Evolutionary conservation across 2,113 vertebrate genomes (phyloP).

Genomic region (Phalacrocorax pelagicus): DNA sequence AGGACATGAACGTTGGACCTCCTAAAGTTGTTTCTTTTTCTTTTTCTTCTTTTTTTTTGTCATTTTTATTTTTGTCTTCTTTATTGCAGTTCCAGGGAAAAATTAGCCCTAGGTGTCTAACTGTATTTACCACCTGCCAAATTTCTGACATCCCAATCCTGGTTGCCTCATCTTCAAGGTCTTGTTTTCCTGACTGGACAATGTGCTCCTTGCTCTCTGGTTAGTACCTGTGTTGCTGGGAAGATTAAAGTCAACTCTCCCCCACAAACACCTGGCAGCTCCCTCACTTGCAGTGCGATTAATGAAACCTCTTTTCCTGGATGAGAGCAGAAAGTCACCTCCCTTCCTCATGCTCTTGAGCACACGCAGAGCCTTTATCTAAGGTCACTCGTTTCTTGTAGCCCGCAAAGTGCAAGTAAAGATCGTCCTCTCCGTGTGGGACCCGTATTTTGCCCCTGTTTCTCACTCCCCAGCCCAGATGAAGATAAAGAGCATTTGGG

Average conservation of each 20-base stretch:
- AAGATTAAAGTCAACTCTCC: background rate
- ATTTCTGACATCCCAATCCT: background rate
- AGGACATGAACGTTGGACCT: fast-evolving
- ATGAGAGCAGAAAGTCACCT: background rate
- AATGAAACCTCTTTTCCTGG: background rate
- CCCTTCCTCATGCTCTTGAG: background rate
- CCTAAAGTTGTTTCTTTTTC: background rate
- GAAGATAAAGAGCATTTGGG: background rate
- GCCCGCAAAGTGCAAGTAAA: background rate
- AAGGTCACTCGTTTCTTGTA: background rate
- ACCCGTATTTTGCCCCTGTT: background rate
- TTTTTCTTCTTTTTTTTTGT: background rate
- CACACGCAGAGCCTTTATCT: background rate
- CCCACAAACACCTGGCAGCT: background rate
- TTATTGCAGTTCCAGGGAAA: background rate
- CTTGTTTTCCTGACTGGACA: background rate
- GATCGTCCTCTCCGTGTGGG: background rate
- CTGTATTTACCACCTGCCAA: background rate
- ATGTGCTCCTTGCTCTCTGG: background rate
- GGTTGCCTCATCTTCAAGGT: background rate
- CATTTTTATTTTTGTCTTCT: background rate
- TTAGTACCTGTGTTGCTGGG: background rate
- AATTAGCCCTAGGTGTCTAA: background rate
- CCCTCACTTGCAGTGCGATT: background rate
- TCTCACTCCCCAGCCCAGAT: background rate